phyloP scores from a whole-genome alignment of 1,140 invertebrate genomes.

The Metopolophium dirhodum region DNA sequence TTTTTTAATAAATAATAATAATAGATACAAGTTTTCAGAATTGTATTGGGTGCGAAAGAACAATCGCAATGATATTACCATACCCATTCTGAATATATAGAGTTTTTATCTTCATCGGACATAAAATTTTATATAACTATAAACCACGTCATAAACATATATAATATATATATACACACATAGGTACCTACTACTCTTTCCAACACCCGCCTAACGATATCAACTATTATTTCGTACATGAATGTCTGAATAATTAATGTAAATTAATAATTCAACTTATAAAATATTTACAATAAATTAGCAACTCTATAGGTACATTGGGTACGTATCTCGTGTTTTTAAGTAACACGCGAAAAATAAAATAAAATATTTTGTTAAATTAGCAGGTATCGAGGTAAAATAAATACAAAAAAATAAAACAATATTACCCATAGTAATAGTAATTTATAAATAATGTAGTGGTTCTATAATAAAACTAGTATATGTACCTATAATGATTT shows the following conservation, averaged over 20 bases:
- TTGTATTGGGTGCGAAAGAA: background rate
- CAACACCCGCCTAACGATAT: background rate
- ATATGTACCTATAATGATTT: too few relatives aligned
- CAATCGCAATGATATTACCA: background rate
- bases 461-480: too few relatives aligned
- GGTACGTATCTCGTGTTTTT: background rate
- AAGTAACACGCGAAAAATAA: background rate
- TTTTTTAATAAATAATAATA: background rate
- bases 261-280: background rate
- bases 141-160: background rate
- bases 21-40: background rate
- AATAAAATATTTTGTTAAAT: background rate
- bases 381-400: background rate
- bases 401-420: background rate
- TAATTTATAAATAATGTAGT: too few relatives aligned
- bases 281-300: background rate
- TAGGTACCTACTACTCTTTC: background rate
- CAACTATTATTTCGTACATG: background rate
- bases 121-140: too few relatives aligned
- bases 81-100: too few relatives aligned
- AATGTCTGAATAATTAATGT: background rate
- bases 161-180: background rate
- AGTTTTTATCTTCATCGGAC: too few relatives aligned
- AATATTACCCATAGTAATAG: too few relatives aligned
- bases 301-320: background rate